Evolutionary conservation across 2,888 invertebrate species (phyloP).

Genomic region (Drosophila hawaiiensis): DNA sequence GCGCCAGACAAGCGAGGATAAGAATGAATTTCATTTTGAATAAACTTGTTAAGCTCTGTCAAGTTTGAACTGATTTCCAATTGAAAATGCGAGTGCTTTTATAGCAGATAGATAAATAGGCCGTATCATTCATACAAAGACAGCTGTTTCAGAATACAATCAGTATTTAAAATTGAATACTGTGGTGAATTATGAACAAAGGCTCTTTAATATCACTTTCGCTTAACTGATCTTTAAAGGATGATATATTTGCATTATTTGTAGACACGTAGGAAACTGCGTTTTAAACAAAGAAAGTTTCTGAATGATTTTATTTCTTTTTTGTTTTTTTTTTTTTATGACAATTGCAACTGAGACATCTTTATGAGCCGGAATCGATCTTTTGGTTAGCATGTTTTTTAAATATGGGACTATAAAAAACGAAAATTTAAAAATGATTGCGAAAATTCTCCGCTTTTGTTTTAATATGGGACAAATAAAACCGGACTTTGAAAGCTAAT

Average conservation of each 20-base stretch:
- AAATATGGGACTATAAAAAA: too few relatives aligned
- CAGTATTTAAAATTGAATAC: background rate
- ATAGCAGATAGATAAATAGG: background rate
- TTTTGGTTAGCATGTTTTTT: too few relatives aligned
- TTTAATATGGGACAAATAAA: too few relatives aligned
- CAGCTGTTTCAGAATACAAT: background rate
- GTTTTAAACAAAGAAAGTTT: background rate
- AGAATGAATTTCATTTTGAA: slow-evolving; percentile 47
- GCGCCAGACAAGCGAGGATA: slow-evolving; percentile 28
- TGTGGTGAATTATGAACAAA: background rate
- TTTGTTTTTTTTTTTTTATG: background rate
- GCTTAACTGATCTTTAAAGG: background rate
- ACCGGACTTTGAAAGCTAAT: too few relatives aligned
- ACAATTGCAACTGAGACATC: too few relatives aligned
- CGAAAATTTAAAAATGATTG: too few relatives aligned
- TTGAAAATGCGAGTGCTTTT: slow-evolving; percentile 1
- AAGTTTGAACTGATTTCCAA: slow-evolving; percentile 27
- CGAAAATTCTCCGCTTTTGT: too few relatives aligned
- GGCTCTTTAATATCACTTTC: background rate
- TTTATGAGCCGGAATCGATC: too few relatives aligned
- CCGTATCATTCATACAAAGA: too few relatives aligned
- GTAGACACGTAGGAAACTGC: background rate
- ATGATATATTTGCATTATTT: background rate
- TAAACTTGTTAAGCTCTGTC: background rate
- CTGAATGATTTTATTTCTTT: background rate